A percentile compares a stretch with the other conserved stretches of the same genome.
These are phyloP conservation scores for Boulengeromyrus knoepffleri DNA, from an alignment of 2,113 vertebrate species.

Conservation along the genomic window DNA sequence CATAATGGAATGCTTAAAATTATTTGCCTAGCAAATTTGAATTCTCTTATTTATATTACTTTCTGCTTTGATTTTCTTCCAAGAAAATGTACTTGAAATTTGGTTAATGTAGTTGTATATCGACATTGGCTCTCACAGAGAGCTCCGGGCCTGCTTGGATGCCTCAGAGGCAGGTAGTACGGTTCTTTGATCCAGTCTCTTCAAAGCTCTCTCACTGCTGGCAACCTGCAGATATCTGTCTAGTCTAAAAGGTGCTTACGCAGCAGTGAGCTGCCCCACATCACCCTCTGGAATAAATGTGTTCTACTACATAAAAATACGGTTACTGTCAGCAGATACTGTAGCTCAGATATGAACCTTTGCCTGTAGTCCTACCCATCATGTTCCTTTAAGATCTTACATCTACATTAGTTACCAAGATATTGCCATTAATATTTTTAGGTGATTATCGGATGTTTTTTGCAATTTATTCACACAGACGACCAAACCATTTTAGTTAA, in stretches of 20 bases:
- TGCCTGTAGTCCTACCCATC: background rate
- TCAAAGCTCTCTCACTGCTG: background rate
- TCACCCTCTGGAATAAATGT: background rate
- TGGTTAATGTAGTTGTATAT: background rate
- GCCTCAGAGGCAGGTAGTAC: background rate
- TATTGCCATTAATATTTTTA: background rate
- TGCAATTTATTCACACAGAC: background rate
- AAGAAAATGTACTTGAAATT: conserved; percentile 1
- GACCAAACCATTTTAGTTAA: background rate
- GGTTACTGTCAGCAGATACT: background rate
- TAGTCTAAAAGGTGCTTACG: background rate
- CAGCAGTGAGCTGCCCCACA: background rate
- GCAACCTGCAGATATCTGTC: background rate
- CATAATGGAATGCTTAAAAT: background rate
- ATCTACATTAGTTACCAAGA: background rate
- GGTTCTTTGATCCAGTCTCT: background rate
- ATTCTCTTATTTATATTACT: background rate
- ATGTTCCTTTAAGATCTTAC: background rate
- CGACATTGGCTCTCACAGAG: background rate
- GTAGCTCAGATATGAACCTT: background rate
- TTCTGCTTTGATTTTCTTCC: background rate
- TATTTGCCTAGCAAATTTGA: background rate
- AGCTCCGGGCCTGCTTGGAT: background rate
- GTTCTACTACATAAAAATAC: background rate
- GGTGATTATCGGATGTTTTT: background rate